These are phyloP conservation scores for Argynnis bischoffii DNA, from an alignment of 2,888 invertebrate genomes.

Conservation along the genomic window DNA sequence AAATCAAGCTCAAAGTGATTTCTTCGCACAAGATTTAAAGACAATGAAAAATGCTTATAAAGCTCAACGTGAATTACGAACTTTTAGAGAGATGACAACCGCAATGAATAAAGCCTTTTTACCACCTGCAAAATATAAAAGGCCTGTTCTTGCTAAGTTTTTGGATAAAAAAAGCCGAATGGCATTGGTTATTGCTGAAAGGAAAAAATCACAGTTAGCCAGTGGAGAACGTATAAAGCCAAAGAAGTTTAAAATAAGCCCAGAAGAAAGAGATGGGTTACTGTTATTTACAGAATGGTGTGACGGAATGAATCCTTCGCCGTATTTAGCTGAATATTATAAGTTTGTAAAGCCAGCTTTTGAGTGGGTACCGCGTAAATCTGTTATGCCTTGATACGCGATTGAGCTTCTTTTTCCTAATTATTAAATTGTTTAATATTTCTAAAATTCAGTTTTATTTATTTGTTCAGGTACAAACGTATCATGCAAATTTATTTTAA, in stretches of 20 bases:
- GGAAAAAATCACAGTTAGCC: conserved; percentile 47
- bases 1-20: conserved; percentile 68
- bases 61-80: conserved; percentile 68
- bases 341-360: conserved; percentile 63
- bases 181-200: conserved; percentile 53
- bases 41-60: conserved; percentile 70
- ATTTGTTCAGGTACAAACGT: no score
- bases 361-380: conserved; percentile 52
- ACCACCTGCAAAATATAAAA: conserved; percentile 59
- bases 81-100: conserved; percentile 72
- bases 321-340: conserved; percentile 64
- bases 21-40: conserved; percentile 71
- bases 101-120: conserved; percentile 75
- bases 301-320: conserved; percentile 65
- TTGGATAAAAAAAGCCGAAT: conserved; percentile 62
- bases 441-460: no score
- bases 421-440: no score
- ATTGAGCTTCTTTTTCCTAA: no score
- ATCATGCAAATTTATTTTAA: no score
- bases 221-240: conserved; percentile 49
- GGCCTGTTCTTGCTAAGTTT: conserved; percentile 62
- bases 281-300: conserved; percentile 74
- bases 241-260: conserved; percentile 59
- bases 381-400: conserved; percentile 41
- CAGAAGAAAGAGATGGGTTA: conserved; percentile 65